Conservation (phyloP, 2,888 invertebrate species). For the Notocelia uddmanniana region DNA sequence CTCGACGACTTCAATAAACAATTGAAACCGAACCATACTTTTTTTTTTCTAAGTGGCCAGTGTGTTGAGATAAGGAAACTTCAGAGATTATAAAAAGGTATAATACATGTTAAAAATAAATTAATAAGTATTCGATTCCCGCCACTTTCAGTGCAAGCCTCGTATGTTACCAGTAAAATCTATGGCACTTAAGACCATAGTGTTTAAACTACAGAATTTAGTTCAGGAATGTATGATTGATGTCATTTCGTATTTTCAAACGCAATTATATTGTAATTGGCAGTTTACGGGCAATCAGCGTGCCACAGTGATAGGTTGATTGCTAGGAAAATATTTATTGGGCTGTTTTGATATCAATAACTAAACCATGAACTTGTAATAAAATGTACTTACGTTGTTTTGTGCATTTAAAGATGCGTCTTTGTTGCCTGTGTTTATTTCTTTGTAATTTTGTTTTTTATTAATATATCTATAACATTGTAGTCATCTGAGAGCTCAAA, state of each 20-base stretch:
- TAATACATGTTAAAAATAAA: too few species aligned
- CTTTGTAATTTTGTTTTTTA: background rate
- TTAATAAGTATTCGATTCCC: too few species aligned
- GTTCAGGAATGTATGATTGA: constrained; percentile 57
- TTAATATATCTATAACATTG: too few species aligned
- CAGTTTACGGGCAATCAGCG: constrained; percentile 63
- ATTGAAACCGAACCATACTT: too few species aligned
- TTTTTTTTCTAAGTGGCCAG: too few species aligned
- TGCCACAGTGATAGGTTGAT: constrained; percentile 77
- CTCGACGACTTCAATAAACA: too few species aligned
- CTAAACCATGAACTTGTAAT: constrained; percentile 25
- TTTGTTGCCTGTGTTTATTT: background rate
- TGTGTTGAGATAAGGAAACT: too few species aligned
- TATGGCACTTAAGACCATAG: background rate
- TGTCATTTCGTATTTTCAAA: constrained; percentile 70
- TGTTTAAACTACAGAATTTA: constrained; percentile 17
- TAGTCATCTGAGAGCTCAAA: too few species aligned
- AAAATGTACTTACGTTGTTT: background rate
- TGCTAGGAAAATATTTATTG: constrained; percentile 77
- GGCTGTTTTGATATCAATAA: constrained; percentile 54
- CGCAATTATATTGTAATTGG: constrained; percentile 70
- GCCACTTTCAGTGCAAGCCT: background rate
- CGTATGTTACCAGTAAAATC: constrained; percentile 1
- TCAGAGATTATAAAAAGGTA: too few species aligned
- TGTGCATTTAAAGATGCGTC: background rate